Evolutionary conservation across 1,140 invertebrate genomes (phyloP), one percentile per base, ranked within the genome.

Genomic region (Lysiphlebus fabarum): DNA sequence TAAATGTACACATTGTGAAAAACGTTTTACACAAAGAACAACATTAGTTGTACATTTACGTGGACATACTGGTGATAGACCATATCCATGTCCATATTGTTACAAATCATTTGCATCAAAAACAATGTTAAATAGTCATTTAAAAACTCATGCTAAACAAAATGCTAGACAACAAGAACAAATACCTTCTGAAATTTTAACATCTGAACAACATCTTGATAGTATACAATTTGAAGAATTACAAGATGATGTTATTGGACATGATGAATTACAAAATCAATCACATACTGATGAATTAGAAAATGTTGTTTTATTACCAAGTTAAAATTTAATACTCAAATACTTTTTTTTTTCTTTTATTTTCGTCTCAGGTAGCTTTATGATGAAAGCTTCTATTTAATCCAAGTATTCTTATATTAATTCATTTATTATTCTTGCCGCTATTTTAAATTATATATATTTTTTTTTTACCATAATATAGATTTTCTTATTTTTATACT

Each of bases 11-110:
- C 82, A 84, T 44, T 93, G 90, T 67, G 81, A 82, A 6, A 91
- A 91, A 73, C 81, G 86, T 0, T 92, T 90, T 72, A 89, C 85
- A 6, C 89, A 89, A 67, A 84, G 86, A 9, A 79, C 76, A 17
- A 81, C 81, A 1, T 59, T 83, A 7, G 78, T 79, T n/a, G 80
- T 80, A 11, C 82, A 84, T 60, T 59, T 81, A 10, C 65, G 81
- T 5, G 79, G 82, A 11, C 85, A 86, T 65, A 86, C 84, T 0
- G 84, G 85, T 0, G 83, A 86, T 61, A 81, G 84, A 51, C 85
- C 86, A 0, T 87, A 84, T 62, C 73, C 76, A 0, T 88, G 86
- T 64, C 80, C 79, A 4, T 76, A 78, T 41, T 88, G 86, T 66
- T 70, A 78, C 40, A 82, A 79, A 54, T 78, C 75, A 1, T 80